phyloP scores from a whole-genome alignment of 2,797 vertebrate genomes.

The Leucoraja ocellata region DNA sequence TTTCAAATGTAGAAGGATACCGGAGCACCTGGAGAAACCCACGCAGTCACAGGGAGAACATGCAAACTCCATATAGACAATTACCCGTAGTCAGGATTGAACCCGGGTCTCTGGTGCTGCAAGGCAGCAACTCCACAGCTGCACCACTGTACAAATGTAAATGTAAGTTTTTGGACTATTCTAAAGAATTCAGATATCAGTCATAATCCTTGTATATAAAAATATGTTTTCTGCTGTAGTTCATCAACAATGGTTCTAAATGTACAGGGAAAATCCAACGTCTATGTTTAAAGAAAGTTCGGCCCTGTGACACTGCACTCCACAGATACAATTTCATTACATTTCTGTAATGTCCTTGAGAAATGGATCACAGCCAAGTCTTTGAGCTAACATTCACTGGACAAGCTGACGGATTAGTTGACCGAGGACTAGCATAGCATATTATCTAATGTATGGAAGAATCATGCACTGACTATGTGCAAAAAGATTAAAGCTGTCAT shows the following conservation, averaged over 20 bases:
- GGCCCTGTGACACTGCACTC: background rate
- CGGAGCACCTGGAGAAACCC: no score
- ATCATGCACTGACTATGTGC: background rate
- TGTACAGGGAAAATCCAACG: background rate
- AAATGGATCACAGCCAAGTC: constrained; percentile 22
- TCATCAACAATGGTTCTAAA: background rate
- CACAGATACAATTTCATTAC: constrained; percentile 10
- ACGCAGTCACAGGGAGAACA: no score
- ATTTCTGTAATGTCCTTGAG: constrained; percentile 14
- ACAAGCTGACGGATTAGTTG: background rate
- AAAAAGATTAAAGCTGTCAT: background rate
- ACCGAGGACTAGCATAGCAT: background rate
- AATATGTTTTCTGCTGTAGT: background rate
- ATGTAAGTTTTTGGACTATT: background rate
- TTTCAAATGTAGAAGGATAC: no score
- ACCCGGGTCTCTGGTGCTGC: no score
- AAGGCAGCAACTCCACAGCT: no score
- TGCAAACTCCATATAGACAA: no score
- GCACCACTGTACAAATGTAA: no score
- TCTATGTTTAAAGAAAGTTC: background rate
- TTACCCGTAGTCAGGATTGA: no score
- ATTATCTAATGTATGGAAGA: constrained; percentile 14
- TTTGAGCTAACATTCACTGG: background rate
- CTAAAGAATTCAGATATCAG: background rate
- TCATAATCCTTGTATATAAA: background rate